Evolutionary conservation across 2,113 vertebrate species (phyloP), one percentile per base, ranked within the genome.

Genomic region (Pyxicephalus adspersus): DNA sequence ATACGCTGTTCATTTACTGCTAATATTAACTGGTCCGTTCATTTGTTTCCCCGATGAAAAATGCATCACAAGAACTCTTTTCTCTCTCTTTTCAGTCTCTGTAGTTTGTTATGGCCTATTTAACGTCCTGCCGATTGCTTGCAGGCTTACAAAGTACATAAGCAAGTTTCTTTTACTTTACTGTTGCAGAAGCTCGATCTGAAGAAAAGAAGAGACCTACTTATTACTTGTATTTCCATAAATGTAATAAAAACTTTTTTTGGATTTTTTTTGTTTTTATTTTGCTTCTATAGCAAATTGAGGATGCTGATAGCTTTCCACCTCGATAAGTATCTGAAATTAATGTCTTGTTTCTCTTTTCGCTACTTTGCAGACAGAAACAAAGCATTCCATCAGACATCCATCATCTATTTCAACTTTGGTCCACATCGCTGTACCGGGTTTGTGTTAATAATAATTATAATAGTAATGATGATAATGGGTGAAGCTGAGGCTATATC

Each of bases 261-360:
- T 45, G 6, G 16, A 13, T 51, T 54, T 26, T 25, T 61, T 50
- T 58, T 58, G 26, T 16, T 60, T 67, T n/a, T 78, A 20, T 45
- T 67, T 9, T 25, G 51, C 51, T 25, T 64, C 23, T 64, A 64
- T 65, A 67, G 54, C 55, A 61, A 20, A 51, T 63, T 34, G 58
- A 52, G 25, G 57, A 29, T 19, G 13, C 78, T 29, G 65, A 61
- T 64, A 54, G 57, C 25, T 74, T 64, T 74, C 79, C 70, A 54
- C 70, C 67, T 72, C 79, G 20, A 23, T 80, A 64, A 81, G 58
- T 73, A 64, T 38, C 45, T 8, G 17, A 65, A 57, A 81, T 64
- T 23, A 81, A 81, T 74, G 51, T 81, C 57, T 64, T 74, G 26
- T 54, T 81, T 64, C 60, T 22, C 18, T 74, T 64, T 54, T n/a